These are phyloP conservation scores for Acanthiza pusilla DNA, from an alignment of 2,797 vertebrate species.

Conservation along the genomic window DNA sequence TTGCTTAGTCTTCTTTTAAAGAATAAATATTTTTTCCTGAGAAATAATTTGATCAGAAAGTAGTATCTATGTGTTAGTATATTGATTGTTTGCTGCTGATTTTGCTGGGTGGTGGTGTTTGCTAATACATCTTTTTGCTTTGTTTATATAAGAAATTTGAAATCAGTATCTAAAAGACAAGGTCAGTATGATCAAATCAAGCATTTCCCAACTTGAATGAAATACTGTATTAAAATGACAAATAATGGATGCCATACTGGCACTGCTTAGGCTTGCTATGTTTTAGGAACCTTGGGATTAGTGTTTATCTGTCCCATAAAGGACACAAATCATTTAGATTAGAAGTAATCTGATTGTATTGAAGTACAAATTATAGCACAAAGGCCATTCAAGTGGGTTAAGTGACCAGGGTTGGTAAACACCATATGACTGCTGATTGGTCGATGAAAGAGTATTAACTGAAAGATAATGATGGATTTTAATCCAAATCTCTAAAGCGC, in stretches of 20 bases:
- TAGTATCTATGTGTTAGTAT: not conserved
- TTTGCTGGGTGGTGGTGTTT: not conserved
- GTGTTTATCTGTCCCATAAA: slow-evolving; percentile 77
- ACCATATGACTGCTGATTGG: slow-evolving; percentile 81
- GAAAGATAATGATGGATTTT: slow-evolving; percentile 81
- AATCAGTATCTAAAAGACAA: not conserved
- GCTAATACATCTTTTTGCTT: not conserved
- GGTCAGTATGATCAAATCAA: slow-evolving; percentile 5
- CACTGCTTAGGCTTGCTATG: slow-evolving; percentile 23
- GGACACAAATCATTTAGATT: slow-evolving; percentile 81
- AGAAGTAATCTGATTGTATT: slow-evolving; percentile 84
- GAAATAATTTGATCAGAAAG: not conserved
- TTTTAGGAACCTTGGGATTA: slow-evolving; percentile 73
- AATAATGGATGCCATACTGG: not conserved
- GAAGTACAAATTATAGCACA: slow-evolving; percentile 78
- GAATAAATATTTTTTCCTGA: not conserved
- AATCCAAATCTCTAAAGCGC: slow-evolving; percentile 79
- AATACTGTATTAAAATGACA: slow-evolving; percentile 18
- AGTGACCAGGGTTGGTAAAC: slow-evolving; percentile 76
- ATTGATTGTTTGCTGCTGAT: not conserved
- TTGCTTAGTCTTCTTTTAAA: not conserved
- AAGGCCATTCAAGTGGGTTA: slow-evolving; percentile 81
- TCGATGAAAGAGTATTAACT: slow-evolving; percentile 80
- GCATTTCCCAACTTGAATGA: not conserved
- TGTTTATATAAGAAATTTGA: not conserved